A percentile compares a stretch with the other conserved stretches of the same genome.
Conservation (phyloP, 2,888 invertebrate genomes). For the Mycogona germanica region DNA sequence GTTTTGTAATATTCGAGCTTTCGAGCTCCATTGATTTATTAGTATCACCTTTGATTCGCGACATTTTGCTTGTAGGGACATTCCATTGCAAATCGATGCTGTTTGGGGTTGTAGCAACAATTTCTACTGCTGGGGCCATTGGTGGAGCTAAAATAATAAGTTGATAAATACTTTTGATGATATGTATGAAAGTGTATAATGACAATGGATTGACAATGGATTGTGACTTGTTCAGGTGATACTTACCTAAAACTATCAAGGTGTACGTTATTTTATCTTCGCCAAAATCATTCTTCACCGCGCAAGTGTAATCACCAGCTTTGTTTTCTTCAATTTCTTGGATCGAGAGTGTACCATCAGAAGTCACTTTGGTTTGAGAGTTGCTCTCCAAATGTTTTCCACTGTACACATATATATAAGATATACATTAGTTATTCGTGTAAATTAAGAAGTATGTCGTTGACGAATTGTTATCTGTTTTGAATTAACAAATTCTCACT, state of each 20-base stretch:
- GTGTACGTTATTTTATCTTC: slow-evolving; percentile 85
- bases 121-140: slow-evolving; percentile 24
- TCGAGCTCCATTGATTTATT: too few relatives aligned
- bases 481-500: slow-evolving; percentile 8
- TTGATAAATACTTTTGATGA: not conserved
- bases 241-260: slow-evolving; percentile 71
- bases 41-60: slow-evolving; percentile 18
- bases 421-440: too few relatives aligned
- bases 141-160: too few relatives aligned
- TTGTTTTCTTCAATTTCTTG: slow-evolving; percentile 78
- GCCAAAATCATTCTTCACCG: slow-evolving; percentile 83
- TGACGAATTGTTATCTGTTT: not conserved
- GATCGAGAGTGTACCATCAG: slow-evolving; percentile 83
- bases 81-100: slow-evolving; percentile 24
- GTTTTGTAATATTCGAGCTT: too few relatives aligned
- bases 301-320: slow-evolving; percentile 88
- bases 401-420: slow-evolving; percentile 4
- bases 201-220: too few relatives aligned
- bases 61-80: slow-evolving; percentile 12
- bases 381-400: not conserved
- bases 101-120: slow-evolving; percentile 21
- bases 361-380: slow-evolving; percentile 68
- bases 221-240: too few relatives aligned
- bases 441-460: not conserved
- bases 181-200: too few relatives aligned